These are phyloP conservation scores for Mythimna vitellina DNA, from an alignment of 2,888 invertebrate species.

Conservation along the genomic window DNA sequence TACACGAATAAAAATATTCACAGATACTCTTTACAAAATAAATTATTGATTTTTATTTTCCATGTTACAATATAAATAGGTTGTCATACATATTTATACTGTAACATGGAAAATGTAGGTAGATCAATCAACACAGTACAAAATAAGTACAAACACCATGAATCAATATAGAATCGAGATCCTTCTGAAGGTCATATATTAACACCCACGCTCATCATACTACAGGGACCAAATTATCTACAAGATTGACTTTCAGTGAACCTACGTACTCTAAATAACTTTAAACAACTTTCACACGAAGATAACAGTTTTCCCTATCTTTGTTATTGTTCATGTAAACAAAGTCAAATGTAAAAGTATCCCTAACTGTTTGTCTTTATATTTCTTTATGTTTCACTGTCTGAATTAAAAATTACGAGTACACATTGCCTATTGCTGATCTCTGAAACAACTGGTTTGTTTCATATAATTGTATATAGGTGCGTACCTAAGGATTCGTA, in stretches of 20 bases:
- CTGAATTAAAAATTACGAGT: not conserved
- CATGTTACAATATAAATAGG: no score
- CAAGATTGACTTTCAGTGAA: constrained; percentile 26
- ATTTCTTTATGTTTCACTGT: not conserved
- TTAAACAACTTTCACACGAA: constrained; percentile 30
- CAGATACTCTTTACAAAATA: no score
- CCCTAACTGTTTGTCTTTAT: not conserved
- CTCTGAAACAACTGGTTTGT: constrained; percentile 34
- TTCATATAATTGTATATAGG: not conserved
- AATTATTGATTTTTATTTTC: no score
- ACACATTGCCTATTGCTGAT: not conserved
- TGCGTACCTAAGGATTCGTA: no score
- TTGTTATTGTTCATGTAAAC: constrained; percentile 19
- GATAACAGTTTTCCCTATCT: constrained; percentile 31
- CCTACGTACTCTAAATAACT: constrained; percentile 43
- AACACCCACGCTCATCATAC: not conserved
- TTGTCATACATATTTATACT: no score
- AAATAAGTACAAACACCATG: no score
- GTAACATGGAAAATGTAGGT: no score
- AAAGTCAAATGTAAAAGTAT: constrained; percentile 9
- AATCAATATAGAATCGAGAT: not conserved
- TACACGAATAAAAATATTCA: no score
- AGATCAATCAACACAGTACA: no score
- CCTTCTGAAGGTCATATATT: not conserved
- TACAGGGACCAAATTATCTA: not conserved